phyloP scores from a whole-genome alignment of 53 echinoderm and acorn worm species.

The Astropecten irregularis region DNA sequence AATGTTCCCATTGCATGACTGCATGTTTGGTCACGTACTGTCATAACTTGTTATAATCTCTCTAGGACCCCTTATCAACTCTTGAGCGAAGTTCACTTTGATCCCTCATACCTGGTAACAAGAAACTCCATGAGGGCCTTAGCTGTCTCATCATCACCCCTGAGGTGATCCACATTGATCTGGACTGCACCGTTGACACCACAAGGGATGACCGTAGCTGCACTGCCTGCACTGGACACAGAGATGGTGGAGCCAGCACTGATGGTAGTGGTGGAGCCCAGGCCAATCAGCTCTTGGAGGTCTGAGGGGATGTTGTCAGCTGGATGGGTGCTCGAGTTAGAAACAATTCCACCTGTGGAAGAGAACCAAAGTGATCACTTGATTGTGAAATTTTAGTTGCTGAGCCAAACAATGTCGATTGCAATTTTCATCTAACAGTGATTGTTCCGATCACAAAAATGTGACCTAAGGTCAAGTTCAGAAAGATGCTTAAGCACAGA shows the following conservation, averaged over 20 bases:
- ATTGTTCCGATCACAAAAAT: too few relatives aligned
- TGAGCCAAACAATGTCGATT: too few relatives aligned
- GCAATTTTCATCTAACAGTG: too few relatives aligned
- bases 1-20: too few relatives aligned
- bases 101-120: slow-evolving; percentile 83
- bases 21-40: too few relatives aligned
- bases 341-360: slow-evolving; percentile 55
- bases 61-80: too few relatives aligned
- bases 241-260: slow-evolving; percentile 80
- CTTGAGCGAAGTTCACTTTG: too few relatives aligned
- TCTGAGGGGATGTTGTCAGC: slow-evolving; percentile 78
- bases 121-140: slow-evolving; percentile 95
- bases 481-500: too few relatives aligned
- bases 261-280: slow-evolving; percentile 86
- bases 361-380: too few relatives aligned
- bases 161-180: slow-evolving; percentile 80
- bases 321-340: slow-evolving; percentile 74
- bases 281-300: slow-evolving; percentile 62
- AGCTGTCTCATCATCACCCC: slow-evolving; percentile 82
- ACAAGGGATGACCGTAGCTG: slow-evolving; percentile 87
- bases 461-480: too few relatives aligned
- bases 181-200: slow-evolving; percentile 64
- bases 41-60: too few relatives aligned
- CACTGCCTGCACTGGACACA: slow-evolving; percentile 79
- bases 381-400: too few relatives aligned